Percentiles rank a stretch among this genome's conserved stretches.
Conservation (phyloP, 2,888 invertebrate species). For the Chironomus tentans region DNA sequence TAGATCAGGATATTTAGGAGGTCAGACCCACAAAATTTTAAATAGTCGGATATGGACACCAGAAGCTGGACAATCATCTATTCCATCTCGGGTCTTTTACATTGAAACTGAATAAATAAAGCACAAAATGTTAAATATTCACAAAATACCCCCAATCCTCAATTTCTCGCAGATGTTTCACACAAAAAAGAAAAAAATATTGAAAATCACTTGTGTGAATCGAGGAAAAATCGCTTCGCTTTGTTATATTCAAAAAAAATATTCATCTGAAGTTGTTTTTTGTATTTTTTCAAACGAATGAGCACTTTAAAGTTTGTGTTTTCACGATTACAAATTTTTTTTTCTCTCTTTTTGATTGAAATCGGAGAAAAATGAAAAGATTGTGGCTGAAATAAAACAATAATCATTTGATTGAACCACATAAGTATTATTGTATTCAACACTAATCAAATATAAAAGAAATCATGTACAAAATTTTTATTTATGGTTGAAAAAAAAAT, state of each 20-base stretch:
- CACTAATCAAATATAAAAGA: neutral
- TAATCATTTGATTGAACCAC: neutral
- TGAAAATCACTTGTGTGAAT: neutral
- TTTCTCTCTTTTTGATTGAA: neutral
- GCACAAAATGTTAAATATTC: too few relatives aligned
- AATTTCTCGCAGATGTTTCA: too few relatives aligned
- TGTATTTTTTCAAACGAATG: constrained; percentile 1
- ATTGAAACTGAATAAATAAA: too few relatives aligned
- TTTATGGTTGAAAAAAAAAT: too few relatives aligned
- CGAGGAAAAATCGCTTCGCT: neutral
- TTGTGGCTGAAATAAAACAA: neutral
- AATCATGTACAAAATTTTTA: neutral
- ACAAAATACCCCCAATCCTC: too few relatives aligned
- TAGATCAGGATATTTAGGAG: too few relatives aligned
- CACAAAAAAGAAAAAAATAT: neutral
- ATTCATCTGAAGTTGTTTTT: neutral
- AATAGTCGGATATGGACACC: too few relatives aligned
- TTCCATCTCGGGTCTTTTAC: too few relatives aligned
- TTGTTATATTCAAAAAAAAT: neutral
- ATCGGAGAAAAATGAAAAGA: neutral
- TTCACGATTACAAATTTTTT: neutral
- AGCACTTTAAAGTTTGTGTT: constrained; percentile 5
- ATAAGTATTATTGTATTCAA: neutral
- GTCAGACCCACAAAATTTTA: too few relatives aligned
- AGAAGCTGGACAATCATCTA: too few relatives aligned